Evolutionary conservation across 2,888 invertebrate species (phyloP).

Genomic region (Apamea crenata): DNA sequence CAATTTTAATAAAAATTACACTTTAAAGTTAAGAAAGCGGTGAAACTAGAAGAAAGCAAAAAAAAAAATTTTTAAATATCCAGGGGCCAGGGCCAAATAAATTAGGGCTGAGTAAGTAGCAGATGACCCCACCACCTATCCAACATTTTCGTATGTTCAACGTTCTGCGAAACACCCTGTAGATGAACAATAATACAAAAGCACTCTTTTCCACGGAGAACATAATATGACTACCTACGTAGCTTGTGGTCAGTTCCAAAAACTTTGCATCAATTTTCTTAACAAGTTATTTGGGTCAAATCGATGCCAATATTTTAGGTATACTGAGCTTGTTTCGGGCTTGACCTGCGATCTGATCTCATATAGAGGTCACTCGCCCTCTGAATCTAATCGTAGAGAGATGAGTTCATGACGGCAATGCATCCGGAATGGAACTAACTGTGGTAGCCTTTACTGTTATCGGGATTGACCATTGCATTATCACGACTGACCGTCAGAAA

Average conservation of each 20-base stretch:
- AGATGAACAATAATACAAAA: not conserved
- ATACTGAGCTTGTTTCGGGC: not conserved
- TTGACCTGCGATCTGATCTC: not conserved
- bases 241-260: not conserved
- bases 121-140: too few relatives aligned
- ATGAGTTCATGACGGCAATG: conserved; percentile 20
- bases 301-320: not conserved
- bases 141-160: too few relatives aligned
- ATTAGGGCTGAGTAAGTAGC: too few relatives aligned
- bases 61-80: too few relatives aligned
- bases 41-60: too few relatives aligned
- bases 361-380: conserved; percentile 25
- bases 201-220: not conserved
- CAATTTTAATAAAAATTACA: too few relatives aligned
- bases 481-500: not conserved
- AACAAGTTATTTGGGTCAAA: conserved; percentile 31
- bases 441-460: conserved; percentile 11
- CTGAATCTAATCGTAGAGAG: conserved; percentile 48
- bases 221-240: not conserved
- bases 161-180: too few relatives aligned
- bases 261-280: conserved; percentile 4
- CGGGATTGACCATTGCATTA: not conserved
- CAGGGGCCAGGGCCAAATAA: too few relatives aligned
- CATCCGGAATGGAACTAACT: not conserved
- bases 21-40: too few relatives aligned